Conservation (phyloP, 2,113 vertebrate genomes). For the Neomonachus schauinslandi region DNA sequence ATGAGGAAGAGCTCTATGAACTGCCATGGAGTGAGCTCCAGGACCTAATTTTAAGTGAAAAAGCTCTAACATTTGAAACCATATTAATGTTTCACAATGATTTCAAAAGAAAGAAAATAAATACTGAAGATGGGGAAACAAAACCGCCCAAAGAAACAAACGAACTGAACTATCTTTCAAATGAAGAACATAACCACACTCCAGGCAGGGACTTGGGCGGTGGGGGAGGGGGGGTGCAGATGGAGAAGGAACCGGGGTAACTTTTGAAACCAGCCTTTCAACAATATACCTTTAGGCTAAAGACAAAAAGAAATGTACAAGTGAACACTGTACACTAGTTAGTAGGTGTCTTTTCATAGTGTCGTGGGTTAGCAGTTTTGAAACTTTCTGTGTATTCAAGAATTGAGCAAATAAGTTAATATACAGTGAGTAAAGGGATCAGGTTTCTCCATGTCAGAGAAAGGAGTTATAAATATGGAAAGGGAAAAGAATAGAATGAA, state of each 20-base stretch:
- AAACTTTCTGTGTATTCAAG: not conserved
- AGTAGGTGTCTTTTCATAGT: not conserved
- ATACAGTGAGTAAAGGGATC: not conserved
- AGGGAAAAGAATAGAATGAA: conserved; percentile 9
- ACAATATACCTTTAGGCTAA: not conserved
- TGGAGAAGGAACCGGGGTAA: not conserved
- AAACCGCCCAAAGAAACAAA: not conserved
- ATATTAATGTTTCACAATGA: not conserved
- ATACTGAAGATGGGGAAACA: not conserved
- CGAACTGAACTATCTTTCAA: conserved; percentile 4
- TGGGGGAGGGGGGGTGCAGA: accelerated
- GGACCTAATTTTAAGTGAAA: conserved; percentile 17
- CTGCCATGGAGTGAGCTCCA: not conserved
- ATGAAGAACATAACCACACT: not conserved
- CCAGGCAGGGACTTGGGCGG: not conserved
- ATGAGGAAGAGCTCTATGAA: not conserved
- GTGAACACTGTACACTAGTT: not conserved
- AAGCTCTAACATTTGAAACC: not conserved
- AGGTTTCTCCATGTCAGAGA: not conserved
- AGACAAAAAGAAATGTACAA: not conserved
- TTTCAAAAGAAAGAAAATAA: conserved; percentile 37
- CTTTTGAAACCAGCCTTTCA: not conserved
- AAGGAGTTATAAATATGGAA: not conserved
- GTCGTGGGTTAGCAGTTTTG: not conserved
- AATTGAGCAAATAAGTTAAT: conserved; percentile 14